These are phyloP conservation scores for Rhabdophis nuchalis DNA, from an alignment of 2,797 vertebrate genomes.

Conservation along the genomic window DNA sequence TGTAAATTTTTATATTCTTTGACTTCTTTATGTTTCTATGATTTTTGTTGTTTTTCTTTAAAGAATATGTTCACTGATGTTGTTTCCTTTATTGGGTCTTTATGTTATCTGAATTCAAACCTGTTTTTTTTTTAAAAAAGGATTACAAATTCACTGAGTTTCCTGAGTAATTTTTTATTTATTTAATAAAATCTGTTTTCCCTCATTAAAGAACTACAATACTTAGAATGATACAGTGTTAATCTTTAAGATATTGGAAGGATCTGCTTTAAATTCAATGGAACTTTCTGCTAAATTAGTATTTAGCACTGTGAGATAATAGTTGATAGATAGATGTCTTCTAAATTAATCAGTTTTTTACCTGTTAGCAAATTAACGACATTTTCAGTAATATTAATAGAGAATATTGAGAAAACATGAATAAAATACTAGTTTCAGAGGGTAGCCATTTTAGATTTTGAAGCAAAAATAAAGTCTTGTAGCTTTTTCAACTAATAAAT, in stretches of 20 bases:
- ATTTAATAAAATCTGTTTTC: background rate
- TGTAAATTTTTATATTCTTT: background rate
- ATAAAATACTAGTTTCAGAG: background rate
- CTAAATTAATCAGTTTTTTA: background rate
- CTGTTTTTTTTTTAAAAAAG: background rate
- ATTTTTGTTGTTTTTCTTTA: background rate
- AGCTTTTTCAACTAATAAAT: background rate
- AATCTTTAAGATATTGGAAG: background rate
- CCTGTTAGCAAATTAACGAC: background rate
- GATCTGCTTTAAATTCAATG: background rate
- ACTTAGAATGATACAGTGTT: background rate
- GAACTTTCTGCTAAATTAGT: background rate
- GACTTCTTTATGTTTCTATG: background rate
- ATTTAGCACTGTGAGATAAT: background rate
- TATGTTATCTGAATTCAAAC: background rate
- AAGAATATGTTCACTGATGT: background rate
- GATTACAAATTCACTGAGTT: background rate
- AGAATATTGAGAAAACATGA: background rate
- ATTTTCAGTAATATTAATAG: background rate
- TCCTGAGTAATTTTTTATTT: background rate
- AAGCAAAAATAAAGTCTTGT: background rate
- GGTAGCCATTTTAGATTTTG: background rate
- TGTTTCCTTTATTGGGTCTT: background rate
- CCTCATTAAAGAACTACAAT: background rate
- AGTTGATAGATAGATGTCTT: background rate